Evolutionary conservation across 2,888 invertebrate genomes (phyloP).

Genomic region (Sialis fuliginosa): DNA sequence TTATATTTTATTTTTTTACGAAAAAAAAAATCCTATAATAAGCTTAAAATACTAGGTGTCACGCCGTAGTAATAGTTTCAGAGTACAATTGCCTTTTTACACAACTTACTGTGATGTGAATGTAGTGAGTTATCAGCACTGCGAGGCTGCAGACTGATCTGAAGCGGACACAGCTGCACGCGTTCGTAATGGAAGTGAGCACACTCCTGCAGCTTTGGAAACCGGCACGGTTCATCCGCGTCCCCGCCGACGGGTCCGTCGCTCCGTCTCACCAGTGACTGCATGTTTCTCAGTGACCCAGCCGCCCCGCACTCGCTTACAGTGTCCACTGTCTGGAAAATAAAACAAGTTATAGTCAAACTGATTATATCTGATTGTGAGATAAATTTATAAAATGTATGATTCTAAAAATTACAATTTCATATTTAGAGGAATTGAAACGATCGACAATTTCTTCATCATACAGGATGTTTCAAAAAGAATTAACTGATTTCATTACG

Average conservation of each 20-base stretch:
- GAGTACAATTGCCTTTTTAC: no score
- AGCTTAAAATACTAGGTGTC: no score
- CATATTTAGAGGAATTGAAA: no score
- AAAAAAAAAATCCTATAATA: no score
- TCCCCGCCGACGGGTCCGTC: slow-evolving; percentile 10
- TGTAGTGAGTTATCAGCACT: slow-evolving; percentile 25
- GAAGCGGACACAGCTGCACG: slow-evolving; percentile 67
- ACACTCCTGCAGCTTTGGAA: slow-evolving; percentile 87
- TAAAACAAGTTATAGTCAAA: background rate
- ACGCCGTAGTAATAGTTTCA: no score
- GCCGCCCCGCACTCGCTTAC: slow-evolving; percentile 6
- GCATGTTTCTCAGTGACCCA: slow-evolving; percentile 6
- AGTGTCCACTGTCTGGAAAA: background rate
- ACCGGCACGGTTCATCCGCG: slow-evolving; percentile 33
- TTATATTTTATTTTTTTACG: no score
- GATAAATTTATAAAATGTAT: no score
- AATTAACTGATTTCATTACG: no score
- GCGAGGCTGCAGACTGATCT: slow-evolving; percentile 32
- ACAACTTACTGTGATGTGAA: slow-evolving; percentile 1
- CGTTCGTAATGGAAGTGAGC: slow-evolving; percentile 97
- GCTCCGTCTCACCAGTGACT: slow-evolving; percentile 1
- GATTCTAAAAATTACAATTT: no score
- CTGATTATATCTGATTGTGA: background rate
- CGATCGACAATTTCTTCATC: no score
- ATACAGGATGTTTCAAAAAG: no score